Evolutionary conservation across 2,888 invertebrate genomes (phyloP).

Genomic region (Pterobdella sp.): DNA sequence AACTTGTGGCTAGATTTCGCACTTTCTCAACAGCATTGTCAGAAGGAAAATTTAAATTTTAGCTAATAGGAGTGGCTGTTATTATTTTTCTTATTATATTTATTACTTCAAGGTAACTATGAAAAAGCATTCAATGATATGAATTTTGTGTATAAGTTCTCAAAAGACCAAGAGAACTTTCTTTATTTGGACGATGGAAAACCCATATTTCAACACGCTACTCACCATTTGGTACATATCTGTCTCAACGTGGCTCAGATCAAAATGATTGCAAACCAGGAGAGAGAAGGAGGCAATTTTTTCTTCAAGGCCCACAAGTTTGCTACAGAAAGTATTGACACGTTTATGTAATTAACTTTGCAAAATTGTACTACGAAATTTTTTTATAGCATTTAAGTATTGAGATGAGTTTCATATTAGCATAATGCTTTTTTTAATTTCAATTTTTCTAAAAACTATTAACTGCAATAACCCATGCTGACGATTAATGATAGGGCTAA

Average conservation of each 20-base stretch:
- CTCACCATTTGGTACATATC: constrained; percentile 10
- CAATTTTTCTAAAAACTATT: no score
- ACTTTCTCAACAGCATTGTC: no score
- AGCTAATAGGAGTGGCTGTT: no score
- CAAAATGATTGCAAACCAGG: not conserved
- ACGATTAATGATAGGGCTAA: no score
- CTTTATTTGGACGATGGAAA: constrained; percentile 14
- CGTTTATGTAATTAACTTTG: no score
- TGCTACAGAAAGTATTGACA: constrained; percentile 27
- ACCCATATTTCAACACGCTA: constrained; percentile 12
- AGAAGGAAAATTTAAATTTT: not conserved
- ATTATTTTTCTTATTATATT: not conserved
- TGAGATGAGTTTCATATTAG: no score
- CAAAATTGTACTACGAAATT: no score
- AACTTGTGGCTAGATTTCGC: no score
- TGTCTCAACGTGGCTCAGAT: constrained; percentile 21
- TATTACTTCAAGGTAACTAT: not conserved
- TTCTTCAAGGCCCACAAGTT: constrained; percentile 24
- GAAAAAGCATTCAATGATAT: constrained; percentile 17
- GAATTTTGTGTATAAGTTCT: constrained; percentile 22
- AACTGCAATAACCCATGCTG: no score
- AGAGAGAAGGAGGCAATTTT: constrained; percentile 12
- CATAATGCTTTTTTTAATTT: no score
- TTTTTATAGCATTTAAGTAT: no score
- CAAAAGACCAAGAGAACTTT: not conserved